These are phyloP conservation scores for Trimorus sp. DNA, from an alignment of 2,888 invertebrate genomes.

Conservation along the genomic window DNA sequence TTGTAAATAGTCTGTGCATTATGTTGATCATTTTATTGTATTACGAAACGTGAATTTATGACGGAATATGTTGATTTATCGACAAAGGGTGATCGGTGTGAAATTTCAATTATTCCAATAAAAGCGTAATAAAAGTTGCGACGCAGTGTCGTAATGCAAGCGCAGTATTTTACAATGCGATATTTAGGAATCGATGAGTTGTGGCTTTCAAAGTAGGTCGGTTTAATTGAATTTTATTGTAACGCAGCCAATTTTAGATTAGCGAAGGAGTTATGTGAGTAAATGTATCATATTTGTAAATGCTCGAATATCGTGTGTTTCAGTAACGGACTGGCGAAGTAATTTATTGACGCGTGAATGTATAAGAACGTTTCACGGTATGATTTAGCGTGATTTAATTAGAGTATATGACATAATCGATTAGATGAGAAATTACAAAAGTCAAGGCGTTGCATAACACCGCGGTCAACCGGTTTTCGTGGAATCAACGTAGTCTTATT, in stretches of 20 bases:
- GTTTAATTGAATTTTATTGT: slow-evolving; percentile 11
- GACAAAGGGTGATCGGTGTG: slow-evolving; percentile 7
- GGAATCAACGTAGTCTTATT: slow-evolving; percentile 16
- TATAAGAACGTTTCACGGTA: slow-evolving; percentile 26
- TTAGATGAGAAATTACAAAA: slow-evolving; percentile 27
- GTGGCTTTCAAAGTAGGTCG: too few relatives aligned
- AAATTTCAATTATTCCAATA: slow-evolving; percentile 28
- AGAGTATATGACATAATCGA: slow-evolving; percentile 33
- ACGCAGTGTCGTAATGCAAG: not conserved
- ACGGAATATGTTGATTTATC: slow-evolving; percentile 21
- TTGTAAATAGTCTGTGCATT: slow-evolving; percentile 20
- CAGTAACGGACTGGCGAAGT: slow-evolving; percentile 1
- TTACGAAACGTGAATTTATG: slow-evolving; percentile 30
- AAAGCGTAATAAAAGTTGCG: slow-evolving; percentile 13
- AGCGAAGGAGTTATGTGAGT: not conserved
- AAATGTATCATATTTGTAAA: too few relatives aligned
- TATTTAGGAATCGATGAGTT: too few relatives aligned
- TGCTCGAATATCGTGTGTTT: not conserved
- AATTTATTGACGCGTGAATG: slow-evolving; percentile 16
- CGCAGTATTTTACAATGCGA: slow-evolving; percentile 1
- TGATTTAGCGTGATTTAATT: slow-evolving; percentile 35
- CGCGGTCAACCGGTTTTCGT: slow-evolving; percentile 11
- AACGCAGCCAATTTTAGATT: not conserved
- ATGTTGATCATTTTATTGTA: slow-evolving; percentile 31
- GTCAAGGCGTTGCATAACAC: not conserved